These are phyloP conservation scores for Tenrec ecaudatus DNA, from an alignment of 2,113 vertebrate species.

Conservation along the genomic window DNA sequence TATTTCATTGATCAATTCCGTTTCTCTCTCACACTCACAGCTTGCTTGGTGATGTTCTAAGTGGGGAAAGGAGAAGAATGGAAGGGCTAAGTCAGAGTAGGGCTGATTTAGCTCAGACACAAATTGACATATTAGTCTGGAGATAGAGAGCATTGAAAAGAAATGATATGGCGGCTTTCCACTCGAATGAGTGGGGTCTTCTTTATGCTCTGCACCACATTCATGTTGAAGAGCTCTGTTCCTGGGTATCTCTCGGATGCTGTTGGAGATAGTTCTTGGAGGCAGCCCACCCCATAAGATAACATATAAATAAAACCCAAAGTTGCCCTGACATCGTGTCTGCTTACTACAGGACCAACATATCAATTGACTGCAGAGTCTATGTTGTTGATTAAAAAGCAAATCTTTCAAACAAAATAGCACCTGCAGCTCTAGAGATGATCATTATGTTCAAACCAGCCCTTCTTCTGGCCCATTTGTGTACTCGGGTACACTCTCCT, in stretches of 20 bases:
- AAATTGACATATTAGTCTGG: conserved; percentile 16
- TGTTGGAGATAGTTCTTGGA: background rate
- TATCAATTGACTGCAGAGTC: conserved; percentile 31
- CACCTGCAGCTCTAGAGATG: conserved; percentile 34
- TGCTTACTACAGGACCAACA: conserved; percentile 46
- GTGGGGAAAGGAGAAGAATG: background rate
- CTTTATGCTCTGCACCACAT: conserved; percentile 19
- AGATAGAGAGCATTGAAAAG: conserved; percentile 1
- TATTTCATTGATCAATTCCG: background rate
- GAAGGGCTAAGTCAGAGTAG: background rate
- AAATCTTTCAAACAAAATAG: conserved; percentile 57
- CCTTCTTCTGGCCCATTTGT: conserved; percentile 30
- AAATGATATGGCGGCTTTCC: conserved; percentile 25
- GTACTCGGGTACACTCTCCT: background rate
- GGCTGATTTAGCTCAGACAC: background rate
- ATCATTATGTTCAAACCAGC: conserved; percentile 24
- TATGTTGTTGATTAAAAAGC: conserved; percentile 21
- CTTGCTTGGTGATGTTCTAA: conserved; percentile 43
- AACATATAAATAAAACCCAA: background rate
- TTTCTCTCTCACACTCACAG: background rate
- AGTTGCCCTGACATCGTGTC: conserved; percentile 38
- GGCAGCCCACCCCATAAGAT: background rate
- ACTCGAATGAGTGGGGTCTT: background rate
- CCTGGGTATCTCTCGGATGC: conserved; percentile 11
- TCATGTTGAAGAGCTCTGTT: conserved; percentile 1